Base-by-base conservation (phyloP, 53 echinoderm and acorn worm genomes). In the Stichopus horrens region DNA sequence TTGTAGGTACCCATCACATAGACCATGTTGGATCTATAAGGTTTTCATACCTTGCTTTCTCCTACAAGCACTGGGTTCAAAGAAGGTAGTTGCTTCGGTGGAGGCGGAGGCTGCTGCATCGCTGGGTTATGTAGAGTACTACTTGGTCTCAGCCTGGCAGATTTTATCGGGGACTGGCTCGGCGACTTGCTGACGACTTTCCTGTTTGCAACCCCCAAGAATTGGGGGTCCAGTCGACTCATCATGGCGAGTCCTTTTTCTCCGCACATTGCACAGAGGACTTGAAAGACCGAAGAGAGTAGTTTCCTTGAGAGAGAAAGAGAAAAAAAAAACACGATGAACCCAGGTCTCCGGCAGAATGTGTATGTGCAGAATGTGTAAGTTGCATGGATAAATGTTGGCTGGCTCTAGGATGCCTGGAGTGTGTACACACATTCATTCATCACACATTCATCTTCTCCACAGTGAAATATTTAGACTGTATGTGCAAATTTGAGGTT, bases 191-290 rank as follows among this genome's bases (percentile, higher is more conserved):
- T 81, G 73, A 89, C 86, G 66, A 92, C 88, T 9, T 87, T 86
- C 52, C 90, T 86, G 83, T 76, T 83, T 54, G 92, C 88, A 23
- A 90, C 57, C 75, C 98, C 98, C 21, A 97, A 90, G 90, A 90
- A 95, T 13, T 90, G 90, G 54, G 94, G 86, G 86, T 97, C 98
- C 57, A 95, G 86, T 83, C 89, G 88, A 57, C 92, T 77, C 20
- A 97, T 78, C 95, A 97, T 94, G 90, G 92, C 93, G 7, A 60
- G 54, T 7, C 98, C 98, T 78, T 97, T 97, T 83, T 97, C 94
- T n/a, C 94, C 95, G 77, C 90, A 88, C 13, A 95, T 54, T 2
- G 98, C 91, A 83, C 95, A 95, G 7, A 97, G 86, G 76, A 89
- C 93, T 86, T 95, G 87, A 1, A 95, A 89, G 58, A 89, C 81